Percentiles rank a stretch among this genome's conserved stretches.
phyloP scores from a whole-genome alignment of 35 echinoderm and acorn worm species.

The Patiria miniata region DNA sequence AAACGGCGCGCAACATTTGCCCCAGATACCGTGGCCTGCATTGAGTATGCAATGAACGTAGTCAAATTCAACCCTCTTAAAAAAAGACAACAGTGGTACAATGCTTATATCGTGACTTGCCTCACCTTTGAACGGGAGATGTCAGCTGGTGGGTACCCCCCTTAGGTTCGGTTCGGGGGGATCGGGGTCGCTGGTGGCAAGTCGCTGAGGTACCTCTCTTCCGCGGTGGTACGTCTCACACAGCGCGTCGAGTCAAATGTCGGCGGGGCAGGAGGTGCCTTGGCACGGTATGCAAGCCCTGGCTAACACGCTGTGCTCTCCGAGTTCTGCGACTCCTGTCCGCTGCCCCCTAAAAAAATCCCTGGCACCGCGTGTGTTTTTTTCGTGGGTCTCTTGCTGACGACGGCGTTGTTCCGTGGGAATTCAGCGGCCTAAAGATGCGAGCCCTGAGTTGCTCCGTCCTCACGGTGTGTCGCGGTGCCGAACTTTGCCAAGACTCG shows the following conservation, averaged over 20 bases:
- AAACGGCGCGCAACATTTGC: not conserved
- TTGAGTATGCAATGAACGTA: not conserved
- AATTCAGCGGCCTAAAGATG: not conserved
- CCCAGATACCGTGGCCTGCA: not conserved
- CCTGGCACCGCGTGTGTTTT: not conserved
- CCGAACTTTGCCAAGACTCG: constrained; percentile 24
- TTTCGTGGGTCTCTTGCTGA: no score
- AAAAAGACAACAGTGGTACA: not conserved
- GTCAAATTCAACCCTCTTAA: not conserved
- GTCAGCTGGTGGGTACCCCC: constrained; percentile 8
- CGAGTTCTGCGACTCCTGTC: not conserved
- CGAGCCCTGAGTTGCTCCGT: not conserved
- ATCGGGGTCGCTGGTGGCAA: no score
- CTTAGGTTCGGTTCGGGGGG: not conserved
- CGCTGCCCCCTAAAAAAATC: not conserved
- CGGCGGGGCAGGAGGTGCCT: constrained; percentile 10
- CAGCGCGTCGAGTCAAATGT: constrained; percentile 18
- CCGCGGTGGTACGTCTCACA: no score
- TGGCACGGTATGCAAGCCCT: not conserved
- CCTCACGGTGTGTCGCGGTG: not conserved
- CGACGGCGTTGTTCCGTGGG: no score
- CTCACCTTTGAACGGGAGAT: constrained; percentile 23
- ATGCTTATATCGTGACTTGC: not conserved
- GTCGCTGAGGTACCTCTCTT: no score
- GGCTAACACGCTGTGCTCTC: not conserved